Percentiles rank a stretch among this genome's conserved stretches.
Evolutionary conservation across 2,797 vertebrate species (phyloP).

Genomic region (Sternotherus odoratus): DNA sequence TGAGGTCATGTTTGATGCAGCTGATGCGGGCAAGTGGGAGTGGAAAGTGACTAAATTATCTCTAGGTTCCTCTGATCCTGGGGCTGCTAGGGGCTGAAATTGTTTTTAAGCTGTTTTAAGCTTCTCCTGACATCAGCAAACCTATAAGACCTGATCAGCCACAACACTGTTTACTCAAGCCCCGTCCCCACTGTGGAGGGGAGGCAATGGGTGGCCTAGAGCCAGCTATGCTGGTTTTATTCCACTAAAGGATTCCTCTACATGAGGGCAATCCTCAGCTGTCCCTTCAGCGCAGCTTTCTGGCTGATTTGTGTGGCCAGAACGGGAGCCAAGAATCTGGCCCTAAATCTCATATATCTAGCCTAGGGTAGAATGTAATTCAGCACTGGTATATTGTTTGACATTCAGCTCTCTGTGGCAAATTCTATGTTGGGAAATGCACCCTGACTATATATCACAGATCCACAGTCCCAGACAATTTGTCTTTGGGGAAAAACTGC

Average conservation of each 20-base stretch:
- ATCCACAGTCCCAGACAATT: constrained; percentile 4
- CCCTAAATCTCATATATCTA: background rate
- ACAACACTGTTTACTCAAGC: fast-evolving
- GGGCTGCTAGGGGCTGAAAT: background rate
- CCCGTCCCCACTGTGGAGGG: fast-evolving
- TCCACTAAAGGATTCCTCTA: background rate
- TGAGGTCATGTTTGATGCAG: background rate
- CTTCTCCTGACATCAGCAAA: background rate
- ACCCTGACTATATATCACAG: background rate
- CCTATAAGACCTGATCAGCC: fast-evolving
- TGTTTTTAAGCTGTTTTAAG: background rate
- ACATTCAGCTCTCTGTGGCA: fast-evolving
- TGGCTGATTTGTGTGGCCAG: background rate
- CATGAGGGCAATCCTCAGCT: background rate
- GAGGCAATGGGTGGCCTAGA: background rate
- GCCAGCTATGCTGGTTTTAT: background rate
- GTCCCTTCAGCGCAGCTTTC: fast-evolving
- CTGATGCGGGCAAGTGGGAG: background rate
- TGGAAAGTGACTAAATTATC: background rate
- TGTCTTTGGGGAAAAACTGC: constrained; percentile 50
- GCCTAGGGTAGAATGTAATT: background rate
- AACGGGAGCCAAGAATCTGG: background rate
- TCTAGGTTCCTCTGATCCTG: background rate
- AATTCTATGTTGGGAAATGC: background rate
- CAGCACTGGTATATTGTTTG: background rate